Percentiles rank a stretch among this genome's conserved stretches.
Conservation (phyloP, 2,888 invertebrate species). For the Sclerodermus sp. region DNA sequence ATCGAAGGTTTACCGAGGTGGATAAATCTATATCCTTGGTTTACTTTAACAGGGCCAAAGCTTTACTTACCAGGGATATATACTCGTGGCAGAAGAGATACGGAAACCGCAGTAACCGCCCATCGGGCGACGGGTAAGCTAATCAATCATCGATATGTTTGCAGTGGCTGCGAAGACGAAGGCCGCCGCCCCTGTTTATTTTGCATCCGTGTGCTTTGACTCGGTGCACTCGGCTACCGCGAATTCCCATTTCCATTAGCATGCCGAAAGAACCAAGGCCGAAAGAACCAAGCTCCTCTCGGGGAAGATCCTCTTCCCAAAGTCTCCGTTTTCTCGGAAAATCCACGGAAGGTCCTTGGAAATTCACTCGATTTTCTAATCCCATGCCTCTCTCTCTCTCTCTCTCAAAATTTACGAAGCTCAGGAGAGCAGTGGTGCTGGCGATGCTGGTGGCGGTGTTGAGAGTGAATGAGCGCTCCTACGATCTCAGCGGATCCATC, state of each 20-base stretch:
- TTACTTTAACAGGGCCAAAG: no score
- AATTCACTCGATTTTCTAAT: neutral
- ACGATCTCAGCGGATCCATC: constrained; percentile 31
- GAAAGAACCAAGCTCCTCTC: no score
- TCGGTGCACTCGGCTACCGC: constrained; percentile 20
- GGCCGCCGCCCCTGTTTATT: constrained; percentile 26
- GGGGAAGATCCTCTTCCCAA: constrained; percentile 23
- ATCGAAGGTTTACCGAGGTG: no score
- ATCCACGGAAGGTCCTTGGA: no score
- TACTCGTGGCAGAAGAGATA: neutral
- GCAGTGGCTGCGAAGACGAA: constrained; percentile 28
- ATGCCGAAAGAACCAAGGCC: constrained; percentile 15
- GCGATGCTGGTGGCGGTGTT: no score
- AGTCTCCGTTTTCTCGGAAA: no score
- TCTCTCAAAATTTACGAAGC: no score
- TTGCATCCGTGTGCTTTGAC: constrained; percentile 30
- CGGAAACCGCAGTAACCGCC: neutral
- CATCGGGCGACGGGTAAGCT: constrained; percentile 4
- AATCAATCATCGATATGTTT: constrained; percentile 37
- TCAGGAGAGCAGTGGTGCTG: no score
- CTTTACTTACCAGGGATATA: no score
- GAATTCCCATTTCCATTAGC: constrained; percentile 39
- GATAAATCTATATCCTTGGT: no score
- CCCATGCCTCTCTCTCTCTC: no score
- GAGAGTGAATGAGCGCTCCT: no score